Percentiles rank a stretch among this genome's conserved stretches.
Evolutionary conservation across 2,888 invertebrate species (phyloP).

Genomic region (Acleris emargana): DNA sequence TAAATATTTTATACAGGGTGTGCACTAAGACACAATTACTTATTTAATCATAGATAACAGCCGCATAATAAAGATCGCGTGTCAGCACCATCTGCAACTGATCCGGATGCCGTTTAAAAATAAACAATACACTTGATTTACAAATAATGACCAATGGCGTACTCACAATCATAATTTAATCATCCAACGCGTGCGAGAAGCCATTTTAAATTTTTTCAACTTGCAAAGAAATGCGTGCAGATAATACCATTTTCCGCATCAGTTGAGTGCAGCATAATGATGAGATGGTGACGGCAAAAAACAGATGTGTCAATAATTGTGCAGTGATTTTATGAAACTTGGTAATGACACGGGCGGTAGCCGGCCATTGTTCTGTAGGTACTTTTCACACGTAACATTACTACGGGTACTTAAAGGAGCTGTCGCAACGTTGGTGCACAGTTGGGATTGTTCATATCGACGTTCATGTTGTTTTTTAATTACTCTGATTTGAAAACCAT

Average conservation of each 20-base stretch:
- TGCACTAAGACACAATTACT: constrained; percentile 5
- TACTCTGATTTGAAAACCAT: no score
- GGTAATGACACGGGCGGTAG: constrained; percentile 45
- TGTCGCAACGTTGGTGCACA: not conserved
- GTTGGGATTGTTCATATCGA: no score
- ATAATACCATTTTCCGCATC: constrained; percentile 68
- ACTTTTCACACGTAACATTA: constrained; percentile 27
- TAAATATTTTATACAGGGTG: no score
- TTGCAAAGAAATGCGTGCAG: constrained; percentile 68
- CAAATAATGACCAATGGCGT: constrained; percentile 73
- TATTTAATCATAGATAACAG: constrained; percentile 28
- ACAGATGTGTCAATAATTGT: constrained; percentile 59
- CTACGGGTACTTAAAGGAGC: constrained; percentile 7
- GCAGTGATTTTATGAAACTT: constrained; percentile 50
- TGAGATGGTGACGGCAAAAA: constrained; percentile 47
- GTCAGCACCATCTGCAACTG: constrained; percentile 51
- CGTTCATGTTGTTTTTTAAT: no score
- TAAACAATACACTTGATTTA: constrained; percentile 66
- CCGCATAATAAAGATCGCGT: constrained; percentile 51
- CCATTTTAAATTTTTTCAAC: constrained; percentile 48
- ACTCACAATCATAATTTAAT: constrained; percentile 69
- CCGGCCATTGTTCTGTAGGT: constrained; percentile 48
- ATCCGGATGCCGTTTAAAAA: constrained; percentile 38
- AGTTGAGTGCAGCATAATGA: constrained; percentile 52
- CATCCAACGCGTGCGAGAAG: constrained; percentile 54